phyloP scores from a whole-genome alignment of 35 echinoderm and acorn worm species.

The Heliocidaris tuberculata region DNA sequence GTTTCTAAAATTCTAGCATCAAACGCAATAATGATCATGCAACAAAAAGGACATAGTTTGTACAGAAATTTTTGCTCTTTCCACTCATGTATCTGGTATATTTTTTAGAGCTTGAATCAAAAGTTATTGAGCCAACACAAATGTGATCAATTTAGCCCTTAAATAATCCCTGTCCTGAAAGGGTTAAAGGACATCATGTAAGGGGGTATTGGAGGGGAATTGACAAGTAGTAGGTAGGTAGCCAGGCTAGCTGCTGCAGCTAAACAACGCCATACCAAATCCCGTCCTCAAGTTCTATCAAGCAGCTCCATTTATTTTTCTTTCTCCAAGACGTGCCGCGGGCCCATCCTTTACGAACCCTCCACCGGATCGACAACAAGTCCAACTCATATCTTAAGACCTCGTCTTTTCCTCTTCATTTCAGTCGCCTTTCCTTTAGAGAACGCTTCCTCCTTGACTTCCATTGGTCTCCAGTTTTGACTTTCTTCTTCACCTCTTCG shows the following conservation, averaged over 20 bases:
- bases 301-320: constrained; percentile 37
- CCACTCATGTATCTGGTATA: too few relatives aligned
- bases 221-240: not conserved
- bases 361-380: constrained; percentile 9
- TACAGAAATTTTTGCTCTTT: too few relatives aligned
- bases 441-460: not conserved
- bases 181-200: not conserved
- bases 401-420: constrained; percentile 25
- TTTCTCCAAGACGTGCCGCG: constrained; percentile 27
- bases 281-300: constrained; percentile 19
- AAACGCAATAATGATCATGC: too few relatives aligned
- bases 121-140: too few relatives aligned
- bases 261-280: not conserved
- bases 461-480: not conserved
- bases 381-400: constrained; percentile 30
- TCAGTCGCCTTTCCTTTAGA: not conserved
- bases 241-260: not conserved
- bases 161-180: too few relatives aligned
- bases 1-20: too few relatives aligned
- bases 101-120: too few relatives aligned
- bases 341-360: not conserved
- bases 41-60: too few relatives aligned
- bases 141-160: too few relatives aligned
- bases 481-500: not conserved
- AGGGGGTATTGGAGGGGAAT: not conserved